Conservation (phyloP, 64 coral and sea anemone species). For the Pachyseris speciosa region DNA sequence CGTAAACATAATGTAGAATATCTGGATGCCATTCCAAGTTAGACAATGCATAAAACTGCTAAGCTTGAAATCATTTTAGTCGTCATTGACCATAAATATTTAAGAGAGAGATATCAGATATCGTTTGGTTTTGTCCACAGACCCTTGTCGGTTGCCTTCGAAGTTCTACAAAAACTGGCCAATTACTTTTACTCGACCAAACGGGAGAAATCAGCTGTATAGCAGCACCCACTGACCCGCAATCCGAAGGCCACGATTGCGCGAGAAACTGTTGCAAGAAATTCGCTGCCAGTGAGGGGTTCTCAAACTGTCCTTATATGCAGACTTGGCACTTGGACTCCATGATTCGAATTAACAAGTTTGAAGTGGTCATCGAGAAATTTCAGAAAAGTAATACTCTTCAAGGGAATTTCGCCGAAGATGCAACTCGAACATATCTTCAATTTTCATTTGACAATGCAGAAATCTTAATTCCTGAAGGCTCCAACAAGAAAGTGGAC, state of each 20-base stretch:
- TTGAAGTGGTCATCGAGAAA: slow-evolving; percentile 65
- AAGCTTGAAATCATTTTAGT: too few relatives aligned
- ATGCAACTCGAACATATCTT: slow-evolving; percentile 39
- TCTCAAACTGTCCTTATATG: background rate
- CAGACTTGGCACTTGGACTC: background rate
- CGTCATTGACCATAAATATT: too few relatives aligned
- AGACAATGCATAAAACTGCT: too few relatives aligned
- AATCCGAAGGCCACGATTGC: background rate
- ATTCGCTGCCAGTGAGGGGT: background rate
- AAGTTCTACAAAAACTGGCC: slow-evolving; percentile 7
- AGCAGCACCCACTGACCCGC: background rate
- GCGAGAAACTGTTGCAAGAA: background rate
- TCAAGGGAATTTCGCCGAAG: background rate
- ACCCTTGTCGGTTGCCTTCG: background rate
- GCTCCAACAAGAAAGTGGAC: background rate
- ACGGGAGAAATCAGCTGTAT: slow-evolving; percentile 34
- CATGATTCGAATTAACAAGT: slow-evolving; percentile 62
- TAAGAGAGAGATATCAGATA: too few relatives aligned
- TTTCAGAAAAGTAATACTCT: slow-evolving; percentile 27
- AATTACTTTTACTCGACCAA: background rate
- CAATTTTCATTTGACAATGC: slow-evolving; percentile 65
- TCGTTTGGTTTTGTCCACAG: background rate
- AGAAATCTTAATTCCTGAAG: slow-evolving; percentile 21
- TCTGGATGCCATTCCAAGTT: too few relatives aligned
- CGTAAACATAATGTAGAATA: too few relatives aligned